These are phyloP conservation scores for Ranitomeya variabilis DNA, from an alignment of 2,113 vertebrate species.

Conservation along the genomic window DNA sequence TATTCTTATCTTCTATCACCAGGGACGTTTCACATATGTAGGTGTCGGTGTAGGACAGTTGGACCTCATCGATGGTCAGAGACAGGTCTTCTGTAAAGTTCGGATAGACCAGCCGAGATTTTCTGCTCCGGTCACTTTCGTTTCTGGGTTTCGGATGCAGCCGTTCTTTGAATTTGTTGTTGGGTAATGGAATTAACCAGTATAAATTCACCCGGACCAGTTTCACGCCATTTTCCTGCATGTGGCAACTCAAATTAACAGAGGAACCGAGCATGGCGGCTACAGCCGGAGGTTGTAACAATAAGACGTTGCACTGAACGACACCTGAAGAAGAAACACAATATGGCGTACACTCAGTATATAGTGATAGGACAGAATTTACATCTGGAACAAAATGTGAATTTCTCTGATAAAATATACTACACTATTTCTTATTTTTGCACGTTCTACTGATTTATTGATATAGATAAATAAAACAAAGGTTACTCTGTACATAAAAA, in stretches of 20 bases:
- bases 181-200: neutral
- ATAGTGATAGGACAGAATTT: neutral
- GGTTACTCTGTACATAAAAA: too few species aligned
- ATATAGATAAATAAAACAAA: neutral
- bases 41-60: neutral
- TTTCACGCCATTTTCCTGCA: neutral
- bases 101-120: neutral
- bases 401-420: neutral
- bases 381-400: neutral
- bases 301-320: neutral
- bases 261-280: neutral
- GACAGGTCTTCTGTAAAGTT: neutral
- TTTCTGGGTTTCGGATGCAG: neutral
- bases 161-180: neutral
- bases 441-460: too few species aligned
- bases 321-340: neutral
- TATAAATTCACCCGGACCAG: neutral
- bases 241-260: neutral
- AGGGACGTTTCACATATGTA: slow-evolving; percentile 1
- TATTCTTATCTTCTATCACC: neutral
- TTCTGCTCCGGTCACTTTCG: neutral
- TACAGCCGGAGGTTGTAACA: neutral
- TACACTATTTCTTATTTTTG: too few species aligned
- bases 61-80: neutral
- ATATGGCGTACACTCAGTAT: neutral